Evolutionary conservation across 2,113 vertebrate genomes (phyloP).

Genomic region (Colinus virginianus): DNA sequence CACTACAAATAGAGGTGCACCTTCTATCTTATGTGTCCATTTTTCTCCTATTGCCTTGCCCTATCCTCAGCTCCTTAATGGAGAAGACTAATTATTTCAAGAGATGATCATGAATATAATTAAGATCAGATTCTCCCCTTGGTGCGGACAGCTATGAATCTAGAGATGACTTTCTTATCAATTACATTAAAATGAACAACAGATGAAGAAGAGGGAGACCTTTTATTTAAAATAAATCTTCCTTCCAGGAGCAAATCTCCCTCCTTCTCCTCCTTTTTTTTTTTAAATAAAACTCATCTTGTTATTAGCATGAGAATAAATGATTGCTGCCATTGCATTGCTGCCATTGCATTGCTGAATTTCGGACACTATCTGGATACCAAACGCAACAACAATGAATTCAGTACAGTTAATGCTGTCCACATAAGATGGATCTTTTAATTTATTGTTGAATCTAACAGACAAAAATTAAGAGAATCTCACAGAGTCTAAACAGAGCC

Average conservation of each 20-base stretch:
- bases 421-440: neutral
- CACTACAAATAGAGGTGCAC: neutral
- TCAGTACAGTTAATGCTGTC: neutral
- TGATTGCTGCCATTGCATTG: neutral
- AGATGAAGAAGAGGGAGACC: neutral
- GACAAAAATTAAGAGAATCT: conserved; percentile 1
- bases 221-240: neutral
- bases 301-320: neutral
- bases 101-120: conserved; percentile 14
- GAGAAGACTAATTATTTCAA: conserved; percentile 7
- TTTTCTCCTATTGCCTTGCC: neutral
- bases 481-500: neutral
- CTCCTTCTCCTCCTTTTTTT: neutral
- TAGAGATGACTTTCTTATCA: neutral
- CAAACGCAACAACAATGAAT: neutral
- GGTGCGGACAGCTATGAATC: neutral
- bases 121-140: neutral
- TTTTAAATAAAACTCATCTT: neutral
- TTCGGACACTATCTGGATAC: neutral
- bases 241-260: neutral
- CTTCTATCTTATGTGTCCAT: neutral
- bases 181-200: neutral
- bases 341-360: neutral
- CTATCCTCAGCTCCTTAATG: neutral
- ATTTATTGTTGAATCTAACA: neutral